These are phyloP conservation scores for Erpobdella octoculata DNA, from an alignment of 2,888 invertebrate species.

Conservation along the genomic window DNA sequence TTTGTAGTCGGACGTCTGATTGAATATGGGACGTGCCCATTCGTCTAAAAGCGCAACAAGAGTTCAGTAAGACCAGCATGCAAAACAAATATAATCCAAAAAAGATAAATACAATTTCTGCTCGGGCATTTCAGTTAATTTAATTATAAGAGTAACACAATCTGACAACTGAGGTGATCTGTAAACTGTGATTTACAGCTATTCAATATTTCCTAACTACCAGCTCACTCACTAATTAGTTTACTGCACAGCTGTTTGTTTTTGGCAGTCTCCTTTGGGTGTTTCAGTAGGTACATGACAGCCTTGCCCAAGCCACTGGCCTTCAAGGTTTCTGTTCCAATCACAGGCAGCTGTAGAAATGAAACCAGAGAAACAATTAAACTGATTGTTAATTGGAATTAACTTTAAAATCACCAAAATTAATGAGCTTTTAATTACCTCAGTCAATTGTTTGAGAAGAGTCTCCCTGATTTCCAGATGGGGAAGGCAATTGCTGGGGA, in stretches of 20 bases:
- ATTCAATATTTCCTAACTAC: background rate
- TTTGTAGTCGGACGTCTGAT: constrained; percentile 83
- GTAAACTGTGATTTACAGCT: background rate
- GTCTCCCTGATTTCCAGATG: constrained; percentile 83
- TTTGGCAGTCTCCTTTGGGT: constrained; percentile 87
- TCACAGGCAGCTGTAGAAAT: constrained; percentile 68
- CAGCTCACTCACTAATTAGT: constrained; percentile 64
- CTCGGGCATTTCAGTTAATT: too few relatives aligned
- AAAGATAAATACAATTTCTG: background rate
- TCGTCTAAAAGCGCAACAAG: constrained; percentile 57
- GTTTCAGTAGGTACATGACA: constrained; percentile 97
- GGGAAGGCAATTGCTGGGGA: constrained; percentile 92
- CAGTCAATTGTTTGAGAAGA: constrained; percentile 60
- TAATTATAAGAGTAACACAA: too few relatives aligned
- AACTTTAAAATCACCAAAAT: background rate
- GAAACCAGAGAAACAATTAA: background rate
- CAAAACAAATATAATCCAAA: background rate
- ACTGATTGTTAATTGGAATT: background rate
- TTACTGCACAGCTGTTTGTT: constrained; percentile 83
- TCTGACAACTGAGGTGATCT: too few relatives aligned
- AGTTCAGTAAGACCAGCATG: background rate
- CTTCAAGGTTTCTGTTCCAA: constrained; percentile 80
- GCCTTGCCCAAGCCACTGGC: constrained; percentile 96
- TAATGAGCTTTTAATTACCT: constrained; percentile 43
- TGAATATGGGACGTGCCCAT: constrained; percentile 96